Evolutionary conservation across 2,888 invertebrate species (phyloP), one percentile per base, ranked within the genome.

Genomic region (Limnephilus lunatus): DNA sequence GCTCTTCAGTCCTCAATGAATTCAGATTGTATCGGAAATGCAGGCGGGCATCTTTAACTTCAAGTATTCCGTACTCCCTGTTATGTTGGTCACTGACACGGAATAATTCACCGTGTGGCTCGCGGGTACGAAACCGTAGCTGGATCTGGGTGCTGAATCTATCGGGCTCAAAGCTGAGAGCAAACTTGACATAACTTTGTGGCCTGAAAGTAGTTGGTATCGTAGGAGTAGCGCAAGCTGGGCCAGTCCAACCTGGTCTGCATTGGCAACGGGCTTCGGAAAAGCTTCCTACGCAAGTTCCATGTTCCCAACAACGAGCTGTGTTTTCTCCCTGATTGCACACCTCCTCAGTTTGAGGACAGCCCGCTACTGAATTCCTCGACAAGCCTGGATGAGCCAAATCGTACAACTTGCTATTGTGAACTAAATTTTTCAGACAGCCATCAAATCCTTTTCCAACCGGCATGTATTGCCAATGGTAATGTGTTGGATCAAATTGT

Each of bases 101-200:
- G 95, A 99, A 99, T 48, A 99, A 96, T 95, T 99, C 99, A 0
- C 99, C 99, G 94, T 98, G 98, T 92, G 98, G 98, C 95, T 99
- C 99, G 53, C 99, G 97, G 0, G 99, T 99, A 94, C 99, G 97
- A 96, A 99, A 99, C 94, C 99, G 96, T 91, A 99, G 96, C 95
- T 99, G 99, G 93, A 99, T 97, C 95, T 99, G 98, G 0, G 99
- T 99, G 90, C 98, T 98, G 94, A 98, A 99, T 94, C 98, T 97
- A 94, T 99, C 98, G 0, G 99, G 99, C 95, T 99, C 99, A 95
- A 99, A 99, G 94, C 98, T 98, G 68, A 99, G 96, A 2, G 99
- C 99, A 95, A 99, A 99, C 95, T 99, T 99, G n/a, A 99, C 99
- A 95, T 99, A 99, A 94, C 99, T 99, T 95, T 99, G 98, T 0